Conservation (phyloP, 2,797 vertebrate species). For the Melanotaenia maccullochi region DNA sequence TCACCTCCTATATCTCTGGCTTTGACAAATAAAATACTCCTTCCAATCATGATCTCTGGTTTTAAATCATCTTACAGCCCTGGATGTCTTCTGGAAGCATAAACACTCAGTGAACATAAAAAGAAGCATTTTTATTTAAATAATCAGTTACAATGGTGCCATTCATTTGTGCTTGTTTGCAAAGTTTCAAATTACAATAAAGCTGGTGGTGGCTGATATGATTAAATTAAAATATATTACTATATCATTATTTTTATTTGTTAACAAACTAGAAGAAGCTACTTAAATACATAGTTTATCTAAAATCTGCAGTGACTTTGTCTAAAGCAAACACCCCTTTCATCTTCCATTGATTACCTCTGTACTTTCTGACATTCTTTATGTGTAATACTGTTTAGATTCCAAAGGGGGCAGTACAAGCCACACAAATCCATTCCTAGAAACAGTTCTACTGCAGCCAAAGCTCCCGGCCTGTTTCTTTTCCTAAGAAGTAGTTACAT, state of each 20-base stretch:
- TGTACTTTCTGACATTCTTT: neutral
- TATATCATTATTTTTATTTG: too few relatives aligned
- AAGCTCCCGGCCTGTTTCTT: neutral
- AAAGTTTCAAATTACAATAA: neutral
- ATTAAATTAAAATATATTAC: too few relatives aligned
- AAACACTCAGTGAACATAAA: neutral
- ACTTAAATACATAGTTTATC: neutral
- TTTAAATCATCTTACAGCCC: neutral
- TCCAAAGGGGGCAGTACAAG: slow-evolving; percentile 59
- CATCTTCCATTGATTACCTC: too few relatives aligned
- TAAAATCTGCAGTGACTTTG: neutral
- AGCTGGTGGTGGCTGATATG: neutral
- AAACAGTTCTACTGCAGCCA: neutral
- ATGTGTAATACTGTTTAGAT: slow-evolving; percentile 6
- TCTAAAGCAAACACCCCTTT: neutral
- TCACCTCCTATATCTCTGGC: too few relatives aligned
- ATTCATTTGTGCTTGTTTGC: neutral
- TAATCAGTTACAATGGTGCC: neutral
- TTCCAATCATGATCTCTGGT: neutral
- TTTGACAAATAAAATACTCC: too few relatives aligned
- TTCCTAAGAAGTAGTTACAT: slow-evolving; percentile 10
- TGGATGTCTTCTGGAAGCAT: neutral
- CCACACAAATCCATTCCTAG: slow-evolving; percentile 6
- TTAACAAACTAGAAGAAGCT: neutral
- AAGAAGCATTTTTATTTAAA: neutral